Percentiles rank a stretch among this genome's conserved stretches.
phyloP scores from a whole-genome alignment of 2,888 invertebrate species.

The Clusia tigrina region DNA sequence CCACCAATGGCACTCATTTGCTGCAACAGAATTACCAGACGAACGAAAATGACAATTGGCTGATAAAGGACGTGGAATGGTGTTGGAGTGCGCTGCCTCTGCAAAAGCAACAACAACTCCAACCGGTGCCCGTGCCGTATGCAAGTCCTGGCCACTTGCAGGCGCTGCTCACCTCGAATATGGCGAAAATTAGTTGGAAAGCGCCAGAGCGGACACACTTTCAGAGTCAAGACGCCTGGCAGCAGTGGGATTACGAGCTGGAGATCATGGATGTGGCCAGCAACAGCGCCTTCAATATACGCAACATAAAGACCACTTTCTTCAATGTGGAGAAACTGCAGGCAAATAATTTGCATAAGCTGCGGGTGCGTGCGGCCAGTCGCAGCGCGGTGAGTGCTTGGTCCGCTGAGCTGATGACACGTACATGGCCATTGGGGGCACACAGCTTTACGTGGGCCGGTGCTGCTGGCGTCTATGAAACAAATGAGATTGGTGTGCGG shows the following conservation, averaged over 20 bases:
- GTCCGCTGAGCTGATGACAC: conserved; percentile 42
- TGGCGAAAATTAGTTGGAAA: conserved; percentile 84
- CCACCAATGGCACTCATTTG: conserved; percentile 41
- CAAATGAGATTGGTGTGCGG: conserved; percentile 83
- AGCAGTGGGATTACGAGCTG: conserved; percentile 59
- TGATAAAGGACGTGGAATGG: conserved; percentile 35
- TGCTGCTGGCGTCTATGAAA: conserved; percentile 80
- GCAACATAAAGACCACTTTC: conserved; percentile 68
- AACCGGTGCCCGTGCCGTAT: conserved; percentile 80
- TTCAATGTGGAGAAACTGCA: conserved; percentile 75
- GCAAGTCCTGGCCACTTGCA: conserved; percentile 82
- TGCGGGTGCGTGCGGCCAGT: conserved; percentile 76
- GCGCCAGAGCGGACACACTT: conserved; percentile 71
- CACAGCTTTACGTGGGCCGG: conserved; percentile 65
- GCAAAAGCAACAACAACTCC: conserved; percentile 44
- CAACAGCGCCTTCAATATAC: conserved; percentile 54
- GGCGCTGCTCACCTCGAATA: conserved; percentile 79
- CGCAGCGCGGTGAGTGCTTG: conserved; percentile 60
- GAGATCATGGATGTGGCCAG: conserved; percentile 60
- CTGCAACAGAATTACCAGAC: conserved; percentile 32
- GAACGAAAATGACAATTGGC: conserved; percentile 31
- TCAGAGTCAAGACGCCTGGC: conserved; percentile 75
- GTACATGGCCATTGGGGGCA: conserved; percentile 54
- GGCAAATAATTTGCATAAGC: conserved; percentile 78
- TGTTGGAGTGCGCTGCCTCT: conserved; percentile 37